A percentile compares a stretch with the other conserved stretches of the same genome.
Evolutionary conservation across 2,113 vertebrate genomes (phyloP).

Genomic region (Falco punctatus): DNA sequence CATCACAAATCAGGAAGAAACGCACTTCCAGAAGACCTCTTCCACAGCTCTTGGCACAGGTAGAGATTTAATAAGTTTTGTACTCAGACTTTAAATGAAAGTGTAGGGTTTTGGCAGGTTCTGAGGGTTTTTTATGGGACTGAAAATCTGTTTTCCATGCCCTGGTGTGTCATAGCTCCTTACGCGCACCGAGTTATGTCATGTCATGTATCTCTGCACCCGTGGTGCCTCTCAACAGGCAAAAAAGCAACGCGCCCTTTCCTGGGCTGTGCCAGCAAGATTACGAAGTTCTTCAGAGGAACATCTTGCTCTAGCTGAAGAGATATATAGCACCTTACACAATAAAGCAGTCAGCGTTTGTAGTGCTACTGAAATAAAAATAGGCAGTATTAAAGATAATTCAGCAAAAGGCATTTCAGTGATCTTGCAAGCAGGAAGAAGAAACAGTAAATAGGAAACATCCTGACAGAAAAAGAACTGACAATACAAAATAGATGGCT

Average conservation of each 20-base stretch:
- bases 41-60: not conserved
- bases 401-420: not conserved
- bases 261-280: not conserved
- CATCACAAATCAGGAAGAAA: not conserved
- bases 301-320: not conserved
- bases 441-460: not conserved
- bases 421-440: not conserved
- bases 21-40: rapidly evolving
- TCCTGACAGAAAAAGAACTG: not conserved
- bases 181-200: not conserved
- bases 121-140: not conserved
- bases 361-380: not conserved
- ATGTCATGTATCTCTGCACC: not conserved
- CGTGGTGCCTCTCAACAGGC: not conserved
- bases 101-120: not conserved
- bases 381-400: not conserved
- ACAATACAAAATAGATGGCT: not conserved
- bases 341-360: not conserved
- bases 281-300: not conserved
- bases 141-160: not conserved
- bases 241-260: not conserved
- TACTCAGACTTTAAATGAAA: not conserved
- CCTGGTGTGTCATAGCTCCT: not conserved
- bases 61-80: not conserved
- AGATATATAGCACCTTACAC: not conserved